phyloP scores from a whole-genome alignment of 2,888 invertebrate species.

The Eristalis tenax region DNA sequence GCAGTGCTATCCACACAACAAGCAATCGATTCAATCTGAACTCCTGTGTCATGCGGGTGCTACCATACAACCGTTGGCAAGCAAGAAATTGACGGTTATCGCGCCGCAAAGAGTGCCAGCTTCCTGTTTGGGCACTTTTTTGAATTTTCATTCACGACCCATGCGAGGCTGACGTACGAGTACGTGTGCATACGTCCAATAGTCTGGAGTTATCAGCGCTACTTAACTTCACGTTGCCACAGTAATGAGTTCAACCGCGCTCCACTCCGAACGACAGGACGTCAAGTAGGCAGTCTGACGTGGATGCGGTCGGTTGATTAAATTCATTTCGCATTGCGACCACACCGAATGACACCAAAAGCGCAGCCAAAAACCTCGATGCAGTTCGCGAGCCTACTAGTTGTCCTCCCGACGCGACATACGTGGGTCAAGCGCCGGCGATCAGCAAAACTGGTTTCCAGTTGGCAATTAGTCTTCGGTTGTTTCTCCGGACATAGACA shows the following conservation, averaged over 20 bases:
- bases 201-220: neutral
- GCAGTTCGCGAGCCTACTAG: conserved; percentile 7
- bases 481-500: conserved; percentile 2
- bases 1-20: conserved; percentile 37
- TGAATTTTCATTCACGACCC: neutral
- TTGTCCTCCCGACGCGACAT: neutral
- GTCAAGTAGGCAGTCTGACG: conserved; percentile 38
- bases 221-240: conserved; percentile 22
- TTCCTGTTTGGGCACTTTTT: neutral
- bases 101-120: neutral
- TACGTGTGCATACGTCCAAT: neutral
- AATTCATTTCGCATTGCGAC: conserved; percentile 64
- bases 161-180: neutral
- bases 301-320: conserved; percentile 65
- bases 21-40: conserved; percentile 54
- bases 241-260: conserved; percentile 33
- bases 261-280: conserved; percentile 30
- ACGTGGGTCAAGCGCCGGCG: neutral
- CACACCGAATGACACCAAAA: conserved; percentile 28
- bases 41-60: neutral
- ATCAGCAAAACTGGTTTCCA: neutral
- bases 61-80: neutral
- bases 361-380: conserved; percentile 1
- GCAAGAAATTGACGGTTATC: neutral
- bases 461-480: conserved; percentile 29